Evolutionary conservation across 1,140 invertebrate genomes (phyloP), one percentile per base, ranked within the genome.

Genomic region (Tetragonula clypearis): DNA sequence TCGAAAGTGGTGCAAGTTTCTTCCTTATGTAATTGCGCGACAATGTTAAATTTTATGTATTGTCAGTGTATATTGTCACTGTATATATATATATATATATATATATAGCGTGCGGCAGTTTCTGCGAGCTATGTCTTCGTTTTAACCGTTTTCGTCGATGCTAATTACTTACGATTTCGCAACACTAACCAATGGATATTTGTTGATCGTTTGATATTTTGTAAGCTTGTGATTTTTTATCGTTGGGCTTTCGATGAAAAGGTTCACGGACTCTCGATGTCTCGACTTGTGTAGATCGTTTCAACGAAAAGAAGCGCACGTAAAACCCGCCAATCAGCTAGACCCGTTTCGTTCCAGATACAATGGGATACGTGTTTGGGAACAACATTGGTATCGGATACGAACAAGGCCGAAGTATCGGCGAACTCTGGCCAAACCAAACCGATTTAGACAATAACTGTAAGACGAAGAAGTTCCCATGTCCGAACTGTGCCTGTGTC

Each of bases 401-500:
- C n/a, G 53, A 21, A 62, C 84, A 62, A 26, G 19, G 21, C 30
- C 58, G 41, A 56, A 66, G n/a, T 19, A 41, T 68, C 35, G 71
- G 35, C 4, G 76, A 69, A 41, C 19, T 53, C 2, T 74, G 55
- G 71, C 14, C 62, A 30, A 49, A 53, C 26, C 68, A 49, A 72
- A 72, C n/a, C 21, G 53, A 60, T 62, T 56, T 81, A 17, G 78
- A 73, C 35, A 58, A 62, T 72, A 58, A 58, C n/a, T 75, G 30
- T 65, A 85, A n/a, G 71, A n/a, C 30, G 58, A 87, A 86, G 74
- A 79, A 75, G 87, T 90, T 88, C 15, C 77, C 86, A 1, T 90
- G 89, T 77, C 87, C 85, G 23, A 90, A 88, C 62, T 90, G 89
- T 49, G 73, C 79, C 30, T 83, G 86, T 55, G 85, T 79, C 56